Base-by-base conservation (phyloP, 1,140 invertebrate genomes). In the Drosophila gunungcola region DNA sequence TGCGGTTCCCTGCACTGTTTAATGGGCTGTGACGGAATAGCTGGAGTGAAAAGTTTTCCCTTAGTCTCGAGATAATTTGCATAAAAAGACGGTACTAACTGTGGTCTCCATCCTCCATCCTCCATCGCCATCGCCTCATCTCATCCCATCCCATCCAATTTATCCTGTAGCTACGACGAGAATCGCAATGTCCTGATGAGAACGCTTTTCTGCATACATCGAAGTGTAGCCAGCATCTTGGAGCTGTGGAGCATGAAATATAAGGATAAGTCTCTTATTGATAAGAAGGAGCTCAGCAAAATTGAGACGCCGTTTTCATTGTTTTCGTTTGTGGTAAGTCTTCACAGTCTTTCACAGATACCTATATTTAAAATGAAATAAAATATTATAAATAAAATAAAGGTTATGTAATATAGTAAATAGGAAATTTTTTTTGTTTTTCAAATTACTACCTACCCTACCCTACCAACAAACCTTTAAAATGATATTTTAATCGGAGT, bases 181-280 rank as follows among this genome's bases (percentile, higher is more conserved):
- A 93, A 93, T 53, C 91, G 93, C 60, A 91, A 91, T 49, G 90
- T 93, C 60, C 91, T 96, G 34, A 92, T 93, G 16, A 94, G 93
- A 77, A 95, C 95, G 83, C 93, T 98, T 0, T 95, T 97, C 89
- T 94, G 95, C 25, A 96, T 97, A 56, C 97, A 98, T 93, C 95
- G 96, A 0, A 97, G 96, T 82, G 95, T 98, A 78, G 94, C 95
- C 42, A 96, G 96, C 91, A 94, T 97, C 9, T 92, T 98, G 46
- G 95, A 97, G 80, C 94, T 97, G 25, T 98, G 97, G 97, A 95
- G 95, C 73, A 56, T 80, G 13, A 91, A 91, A 46, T 92, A 78
- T 72, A 93, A 91, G 67, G 76, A 83, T 39, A 90, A 93, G 34
- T 90, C 91, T 9, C 60, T 94, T 42, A 91, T 94, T 16, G 73